Evolutionary conservation across 1,140 invertebrate species (phyloP).

Genomic region (Sycobia sp.): DNA sequence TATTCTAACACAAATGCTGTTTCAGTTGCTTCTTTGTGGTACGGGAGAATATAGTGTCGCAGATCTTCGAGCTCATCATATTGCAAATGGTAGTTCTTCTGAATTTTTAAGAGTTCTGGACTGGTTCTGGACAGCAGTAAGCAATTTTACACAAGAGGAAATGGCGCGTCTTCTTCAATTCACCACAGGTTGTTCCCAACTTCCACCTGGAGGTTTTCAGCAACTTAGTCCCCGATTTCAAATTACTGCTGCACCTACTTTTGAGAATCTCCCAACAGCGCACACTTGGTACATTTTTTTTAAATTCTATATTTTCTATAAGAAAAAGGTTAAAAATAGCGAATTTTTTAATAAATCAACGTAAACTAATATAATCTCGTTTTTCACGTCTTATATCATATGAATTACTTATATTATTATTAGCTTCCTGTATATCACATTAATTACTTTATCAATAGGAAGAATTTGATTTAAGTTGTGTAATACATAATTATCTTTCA

Average conservation of each 20-base stretch:
- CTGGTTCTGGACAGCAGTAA: constrained; percentile 95
- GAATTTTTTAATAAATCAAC: constrained; percentile 18
- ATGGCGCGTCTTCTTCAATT: constrained; percentile 92
- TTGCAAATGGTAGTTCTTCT: constrained; percentile 80
- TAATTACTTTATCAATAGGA: neutral
- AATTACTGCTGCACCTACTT: constrained; percentile 86
- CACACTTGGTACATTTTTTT: constrained; percentile 79
- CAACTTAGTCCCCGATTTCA: constrained; percentile 90
- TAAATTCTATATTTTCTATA: constrained; percentile 6
- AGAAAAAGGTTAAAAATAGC: too few species aligned
- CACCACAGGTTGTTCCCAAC: constrained; percentile 89
- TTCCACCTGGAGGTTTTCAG: constrained; percentile 88
- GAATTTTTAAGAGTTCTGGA: constrained; percentile 84
- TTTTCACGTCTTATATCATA: too few species aligned
- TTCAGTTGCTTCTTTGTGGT: constrained; percentile 86
- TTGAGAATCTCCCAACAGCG: constrained; percentile 88
- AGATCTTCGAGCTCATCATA: constrained; percentile 87
- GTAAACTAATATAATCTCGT: too few species aligned
- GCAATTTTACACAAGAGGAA: constrained; percentile 90
- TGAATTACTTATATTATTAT: too few species aligned
- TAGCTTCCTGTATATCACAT: too few species aligned
- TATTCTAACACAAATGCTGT: too few species aligned
- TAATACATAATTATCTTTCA: too few species aligned
- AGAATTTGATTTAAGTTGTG: neutral
- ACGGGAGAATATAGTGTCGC: constrained; percentile 91